Evolutionary conservation across 2,797 vertebrate genomes (phyloP).

Genomic region (Pipistrellus pipistrellus): DNA sequence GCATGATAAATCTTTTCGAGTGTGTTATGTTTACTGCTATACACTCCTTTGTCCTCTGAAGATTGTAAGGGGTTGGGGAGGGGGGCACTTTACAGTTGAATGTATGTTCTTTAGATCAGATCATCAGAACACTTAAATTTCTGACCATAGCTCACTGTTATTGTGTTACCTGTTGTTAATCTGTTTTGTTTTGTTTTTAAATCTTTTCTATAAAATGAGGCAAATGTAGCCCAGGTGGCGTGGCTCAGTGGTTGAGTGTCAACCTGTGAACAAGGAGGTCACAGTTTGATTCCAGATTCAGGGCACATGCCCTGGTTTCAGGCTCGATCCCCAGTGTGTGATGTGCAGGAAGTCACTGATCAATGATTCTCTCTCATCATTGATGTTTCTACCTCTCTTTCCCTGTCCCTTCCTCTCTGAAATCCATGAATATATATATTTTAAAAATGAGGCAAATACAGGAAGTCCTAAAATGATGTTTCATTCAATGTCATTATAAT

Average conservation of each 20-base stretch:
- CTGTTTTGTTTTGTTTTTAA: background rate
- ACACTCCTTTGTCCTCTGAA: background rate
- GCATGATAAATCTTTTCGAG: background rate
- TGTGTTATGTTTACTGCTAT: background rate
- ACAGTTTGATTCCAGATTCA: too few relatives aligned
- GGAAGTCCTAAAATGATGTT: background rate
- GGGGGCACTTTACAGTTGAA: background rate
- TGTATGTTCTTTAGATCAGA: background rate
- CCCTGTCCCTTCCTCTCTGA: too few relatives aligned
- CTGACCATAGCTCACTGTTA: background rate
- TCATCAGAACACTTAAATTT: constrained; percentile 25
- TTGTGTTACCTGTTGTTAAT: background rate
- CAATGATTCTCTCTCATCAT: too few relatives aligned
- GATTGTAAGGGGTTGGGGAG: background rate
- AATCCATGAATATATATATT: too few relatives aligned
- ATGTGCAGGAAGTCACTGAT: too few relatives aligned
- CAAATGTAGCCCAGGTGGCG: background rate
- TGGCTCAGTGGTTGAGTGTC: too few relatives aligned
- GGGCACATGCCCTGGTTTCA: too few relatives aligned
- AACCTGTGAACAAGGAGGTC: too few relatives aligned
- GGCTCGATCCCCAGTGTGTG: too few relatives aligned
- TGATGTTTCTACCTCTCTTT: too few relatives aligned
- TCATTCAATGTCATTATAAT: background rate
- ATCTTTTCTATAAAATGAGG: constrained; percentile 41
- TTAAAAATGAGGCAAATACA: background rate